phyloP scores from a whole-genome alignment of 2,888 invertebrate species.

The Lasioglossum zephyrum region DNA sequence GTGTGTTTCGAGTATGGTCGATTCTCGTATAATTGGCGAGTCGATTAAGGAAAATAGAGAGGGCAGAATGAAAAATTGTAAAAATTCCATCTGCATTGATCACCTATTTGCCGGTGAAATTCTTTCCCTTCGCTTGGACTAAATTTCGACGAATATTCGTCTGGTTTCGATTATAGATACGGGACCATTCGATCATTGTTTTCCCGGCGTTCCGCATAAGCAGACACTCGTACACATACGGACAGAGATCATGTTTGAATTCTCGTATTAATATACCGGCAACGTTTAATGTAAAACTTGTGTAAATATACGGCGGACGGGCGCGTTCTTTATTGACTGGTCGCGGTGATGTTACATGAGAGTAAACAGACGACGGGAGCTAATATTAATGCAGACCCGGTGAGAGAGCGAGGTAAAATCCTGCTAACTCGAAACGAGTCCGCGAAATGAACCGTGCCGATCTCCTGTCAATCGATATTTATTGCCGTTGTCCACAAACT shows the following conservation, averaged over 20 bases:
- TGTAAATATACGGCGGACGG: slow-evolving; percentile 25
- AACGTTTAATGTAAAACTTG: slow-evolving; percentile 35
- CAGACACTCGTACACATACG: background rate
- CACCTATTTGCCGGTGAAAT: background rate
- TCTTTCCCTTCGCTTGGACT: background rate
- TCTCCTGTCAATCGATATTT: background rate
- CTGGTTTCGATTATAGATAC: background rate
- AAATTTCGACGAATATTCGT: background rate
- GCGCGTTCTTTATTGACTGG: slow-evolving; percentile 27
- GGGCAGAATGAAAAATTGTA: background rate
- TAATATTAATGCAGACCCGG: slow-evolving; percentile 14
- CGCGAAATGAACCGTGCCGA: background rate
- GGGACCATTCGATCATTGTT: slow-evolving; percentile 21
- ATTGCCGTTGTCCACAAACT: background rate
- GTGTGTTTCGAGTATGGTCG: background rate
- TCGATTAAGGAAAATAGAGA: background rate
- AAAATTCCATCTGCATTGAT: background rate
- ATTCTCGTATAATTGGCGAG: background rate
- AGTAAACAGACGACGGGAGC: slow-evolving; percentile 13
- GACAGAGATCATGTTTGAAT: slow-evolving; percentile 21
- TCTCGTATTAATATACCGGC: slow-evolving; percentile 29
- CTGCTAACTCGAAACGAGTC: slow-evolving; percentile 13
- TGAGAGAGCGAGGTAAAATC: background rate
- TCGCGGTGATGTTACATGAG: slow-evolving; percentile 18
- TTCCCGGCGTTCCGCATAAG: slow-evolving; percentile 28